Conservation (phyloP, 2,113 vertebrate genomes). For the Agapornis roseicollis region DNA sequence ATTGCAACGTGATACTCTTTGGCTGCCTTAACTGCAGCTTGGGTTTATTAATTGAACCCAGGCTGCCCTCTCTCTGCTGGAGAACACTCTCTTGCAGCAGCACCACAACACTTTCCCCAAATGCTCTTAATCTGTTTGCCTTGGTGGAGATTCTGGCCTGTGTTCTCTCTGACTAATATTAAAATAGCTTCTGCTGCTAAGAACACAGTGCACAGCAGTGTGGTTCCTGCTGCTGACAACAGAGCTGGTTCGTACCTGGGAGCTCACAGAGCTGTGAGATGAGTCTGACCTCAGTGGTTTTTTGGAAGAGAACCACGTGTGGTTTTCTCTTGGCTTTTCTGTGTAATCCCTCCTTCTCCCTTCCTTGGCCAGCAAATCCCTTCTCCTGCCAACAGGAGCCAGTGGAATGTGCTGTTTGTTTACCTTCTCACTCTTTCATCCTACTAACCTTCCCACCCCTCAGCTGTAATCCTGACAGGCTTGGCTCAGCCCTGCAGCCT, state of each 20-base stretch:
- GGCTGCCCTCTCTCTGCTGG: background rate
- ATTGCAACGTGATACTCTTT: background rate
- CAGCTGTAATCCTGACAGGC: background rate
- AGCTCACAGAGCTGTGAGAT: background rate
- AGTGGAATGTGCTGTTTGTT: slow-evolving; percentile 49
- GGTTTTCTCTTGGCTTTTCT: slow-evolving; percentile 45
- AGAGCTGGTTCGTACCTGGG: background rate
- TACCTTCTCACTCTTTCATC: slow-evolving; percentile 54
- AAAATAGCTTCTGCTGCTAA: background rate
- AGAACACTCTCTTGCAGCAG: background rate
- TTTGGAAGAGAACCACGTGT: slow-evolving; percentile 13
- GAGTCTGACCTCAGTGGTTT: background rate
- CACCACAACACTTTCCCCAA: background rate
- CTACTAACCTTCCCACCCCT: slow-evolving; percentile 20
- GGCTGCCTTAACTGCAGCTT: background rate
- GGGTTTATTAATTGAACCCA: background rate
- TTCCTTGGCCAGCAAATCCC: slow-evolving; percentile 19
- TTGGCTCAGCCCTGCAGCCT: background rate
- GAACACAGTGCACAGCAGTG: background rate
- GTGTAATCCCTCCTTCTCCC: background rate
- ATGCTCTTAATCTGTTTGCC: background rate
- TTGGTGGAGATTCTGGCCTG: background rate
- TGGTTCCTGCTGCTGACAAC: background rate
- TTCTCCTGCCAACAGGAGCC: slow-evolving; percentile 22
- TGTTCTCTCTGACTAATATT: background rate